Base-by-base conservation (phyloP, 2,888 invertebrate species). In the Drosophila trichaetosa region DNA sequence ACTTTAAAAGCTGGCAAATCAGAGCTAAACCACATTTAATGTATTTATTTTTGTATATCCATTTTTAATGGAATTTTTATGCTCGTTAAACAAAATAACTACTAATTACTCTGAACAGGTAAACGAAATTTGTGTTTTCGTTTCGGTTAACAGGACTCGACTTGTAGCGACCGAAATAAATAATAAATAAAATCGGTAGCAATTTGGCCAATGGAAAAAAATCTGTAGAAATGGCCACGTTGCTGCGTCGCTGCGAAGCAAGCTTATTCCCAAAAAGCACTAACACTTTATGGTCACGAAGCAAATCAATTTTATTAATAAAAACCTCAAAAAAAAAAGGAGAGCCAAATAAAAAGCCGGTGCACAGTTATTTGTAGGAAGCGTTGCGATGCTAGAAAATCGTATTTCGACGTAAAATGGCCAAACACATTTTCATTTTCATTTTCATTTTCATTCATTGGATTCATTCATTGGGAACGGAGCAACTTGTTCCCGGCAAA, bases 291-390 rank as follows among this genome's bases (percentile, higher is more conserved):
- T 78, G 80, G 75, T 66, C 27, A 36, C 27, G 54, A 70, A 78
- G 67, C 83, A 87, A 89, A 83, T 78, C 76, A 87, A 89, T 83
- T 90, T 78, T 71, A 66, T 54, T 64, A 72, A 78, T 73, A 56
- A 69, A 69, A 79, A 76, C 70, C 62, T 64, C 49, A 69, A 48
- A 4, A 48, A 29, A 52, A 48, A 62, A 40, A 21, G 48, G 56
- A 34, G 24, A 54, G 34, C 24, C 34, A 51, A 48, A 51, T 34
- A 40, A 48, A 62, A 71, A 60, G n/a, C 54, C 33, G 59, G 52
- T 60, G 27, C 49, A 27, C 33, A 48, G 31, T 54, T 57, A 65
- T 64, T 58, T 54, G 29, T 58, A 65, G 24, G 4, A 72, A 69
- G 16, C 42, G 56, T 61, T 48, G 59, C 56, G 8, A 52, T 40